Evolutionary conservation across 2,888 invertebrate species (phyloP).

Genomic region (Seira ritae): DNA sequence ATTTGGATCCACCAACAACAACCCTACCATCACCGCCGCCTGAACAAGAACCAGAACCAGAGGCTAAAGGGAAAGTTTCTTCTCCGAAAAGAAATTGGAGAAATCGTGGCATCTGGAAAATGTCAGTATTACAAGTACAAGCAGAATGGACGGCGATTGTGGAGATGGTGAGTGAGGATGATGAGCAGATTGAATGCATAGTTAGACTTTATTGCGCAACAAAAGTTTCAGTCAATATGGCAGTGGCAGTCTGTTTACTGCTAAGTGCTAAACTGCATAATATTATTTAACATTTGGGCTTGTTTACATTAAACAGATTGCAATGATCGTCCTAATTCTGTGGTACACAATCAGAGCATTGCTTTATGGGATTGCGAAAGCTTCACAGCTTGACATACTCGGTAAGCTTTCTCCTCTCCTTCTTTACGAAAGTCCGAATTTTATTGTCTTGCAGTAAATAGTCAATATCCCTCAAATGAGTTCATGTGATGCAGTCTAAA

Average conservation of each 20-base stretch:
- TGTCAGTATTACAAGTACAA: conserved; percentile 65
- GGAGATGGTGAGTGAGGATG: conserved; percentile 60
- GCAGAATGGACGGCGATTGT: conserved; percentile 67
- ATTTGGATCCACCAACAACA: background rate
- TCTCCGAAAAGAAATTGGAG: conserved; percentile 1
- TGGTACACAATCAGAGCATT: conserved; percentile 57
- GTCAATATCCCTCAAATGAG: no score
- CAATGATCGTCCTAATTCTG: conserved; percentile 53
- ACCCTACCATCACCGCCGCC: background rate
- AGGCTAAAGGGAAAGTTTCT: conserved; percentile 10
- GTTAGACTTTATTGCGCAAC: no score
- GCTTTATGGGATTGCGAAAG: conserved; percentile 55
- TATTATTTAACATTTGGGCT: no score
- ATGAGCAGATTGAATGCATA: no score
- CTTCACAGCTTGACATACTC: conserved; percentile 54
- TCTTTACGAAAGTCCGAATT: no score
- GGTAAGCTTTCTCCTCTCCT: conserved; percentile 42
- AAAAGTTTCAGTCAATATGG: no score
- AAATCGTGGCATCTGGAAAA: conserved; percentile 49
- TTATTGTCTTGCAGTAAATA: no score
- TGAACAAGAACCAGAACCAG: no score
- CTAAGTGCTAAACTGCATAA: no score
- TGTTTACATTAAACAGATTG: conserved; percentile 50
- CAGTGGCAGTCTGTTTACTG: no score
- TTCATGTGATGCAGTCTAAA: no score